Evolutionary conservation across 2,888 invertebrate genomes (phyloP).

Genomic region (Keiferia lycopersicella): DNA sequence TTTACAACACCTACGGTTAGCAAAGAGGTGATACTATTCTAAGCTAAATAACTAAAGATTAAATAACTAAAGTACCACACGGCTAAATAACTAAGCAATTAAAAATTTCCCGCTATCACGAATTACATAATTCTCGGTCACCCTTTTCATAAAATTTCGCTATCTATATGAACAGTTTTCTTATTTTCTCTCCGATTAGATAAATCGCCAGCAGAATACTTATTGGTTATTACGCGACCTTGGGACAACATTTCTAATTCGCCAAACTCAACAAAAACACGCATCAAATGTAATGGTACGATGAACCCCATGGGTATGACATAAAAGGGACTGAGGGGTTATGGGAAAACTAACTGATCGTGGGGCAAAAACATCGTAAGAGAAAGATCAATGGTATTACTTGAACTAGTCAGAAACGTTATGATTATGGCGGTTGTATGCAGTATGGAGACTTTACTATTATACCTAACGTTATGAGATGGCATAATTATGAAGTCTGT

Average conservation of each 20-base stretch:
- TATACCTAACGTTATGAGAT: too few species aligned
- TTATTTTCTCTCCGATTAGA: constrained; percentile 4
- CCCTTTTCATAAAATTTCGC: background rate
- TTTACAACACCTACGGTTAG: too few species aligned
- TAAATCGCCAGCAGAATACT: background rate
- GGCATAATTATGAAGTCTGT: too few species aligned
- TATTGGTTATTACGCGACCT: background rate
- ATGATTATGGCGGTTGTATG: too few species aligned
- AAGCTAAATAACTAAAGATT: too few species aligned
- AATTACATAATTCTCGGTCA: background rate
- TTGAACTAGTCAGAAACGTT: background rate
- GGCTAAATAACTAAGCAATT: too few species aligned
- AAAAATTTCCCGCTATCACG: too few species aligned
- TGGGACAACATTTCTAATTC: background rate
- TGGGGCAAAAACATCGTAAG: constrained; percentile 11
- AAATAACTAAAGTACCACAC: too few species aligned
- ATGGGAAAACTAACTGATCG: background rate
- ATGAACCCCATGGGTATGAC: background rate
- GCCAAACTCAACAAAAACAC: background rate
- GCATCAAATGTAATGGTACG: background rate
- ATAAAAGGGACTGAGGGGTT: background rate
- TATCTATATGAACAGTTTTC: background rate
- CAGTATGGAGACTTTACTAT: too few species aligned
- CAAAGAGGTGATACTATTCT: too few species aligned
- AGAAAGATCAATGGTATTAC: background rate